phyloP scores from a whole-genome alignment of 2,113 vertebrate species.

The Paralichthys olivaceus region DNA sequence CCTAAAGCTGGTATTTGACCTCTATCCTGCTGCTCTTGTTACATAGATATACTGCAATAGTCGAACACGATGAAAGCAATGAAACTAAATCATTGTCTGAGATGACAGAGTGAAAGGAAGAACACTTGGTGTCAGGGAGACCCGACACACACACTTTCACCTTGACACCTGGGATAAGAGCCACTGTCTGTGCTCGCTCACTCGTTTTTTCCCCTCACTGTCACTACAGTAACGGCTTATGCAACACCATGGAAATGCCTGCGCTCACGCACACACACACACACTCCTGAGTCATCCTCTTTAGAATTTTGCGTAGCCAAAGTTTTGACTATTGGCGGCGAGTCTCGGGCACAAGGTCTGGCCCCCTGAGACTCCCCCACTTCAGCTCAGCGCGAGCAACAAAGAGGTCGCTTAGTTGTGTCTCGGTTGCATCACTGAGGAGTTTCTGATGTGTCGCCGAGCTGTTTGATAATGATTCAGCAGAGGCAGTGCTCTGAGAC shows the following conservation, averaged over 20 bases:
- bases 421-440: slow-evolving; percentile 66
- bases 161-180: slow-evolving; percentile 51
- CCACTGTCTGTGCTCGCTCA: slow-evolving; percentile 12
- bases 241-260: slow-evolving; percentile 44
- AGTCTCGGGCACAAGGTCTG: slow-evolving; percentile 36
- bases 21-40: background rate
- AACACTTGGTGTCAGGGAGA: slow-evolving; percentile 14
- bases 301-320: slow-evolving; percentile 35
- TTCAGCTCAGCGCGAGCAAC: slow-evolving; percentile 45
- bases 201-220: slow-evolving; percentile 12
- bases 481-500: slow-evolving; percentile 42
- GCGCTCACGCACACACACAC: background rate
- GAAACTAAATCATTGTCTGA: background rate
- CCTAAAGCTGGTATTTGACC: background rate
- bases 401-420: slow-evolving; percentile 67
- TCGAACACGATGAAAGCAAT: too few relatives aligned
- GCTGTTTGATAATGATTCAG: slow-evolving; percentile 69
- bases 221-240: slow-evolving; percentile 36
- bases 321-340: slow-evolving; percentile 43
- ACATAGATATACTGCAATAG: background rate
- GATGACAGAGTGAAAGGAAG: background rate
- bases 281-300: slow-evolving; percentile 51
- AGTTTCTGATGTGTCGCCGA: slow-evolving; percentile 46
- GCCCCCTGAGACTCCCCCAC: slow-evolving; percentile 42
- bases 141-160: slow-evolving; percentile 41